These are phyloP conservation scores for Alectoris magna DNA, from an alignment of 2,797 vertebrate genomes.

Conservation along the genomic window DNA sequence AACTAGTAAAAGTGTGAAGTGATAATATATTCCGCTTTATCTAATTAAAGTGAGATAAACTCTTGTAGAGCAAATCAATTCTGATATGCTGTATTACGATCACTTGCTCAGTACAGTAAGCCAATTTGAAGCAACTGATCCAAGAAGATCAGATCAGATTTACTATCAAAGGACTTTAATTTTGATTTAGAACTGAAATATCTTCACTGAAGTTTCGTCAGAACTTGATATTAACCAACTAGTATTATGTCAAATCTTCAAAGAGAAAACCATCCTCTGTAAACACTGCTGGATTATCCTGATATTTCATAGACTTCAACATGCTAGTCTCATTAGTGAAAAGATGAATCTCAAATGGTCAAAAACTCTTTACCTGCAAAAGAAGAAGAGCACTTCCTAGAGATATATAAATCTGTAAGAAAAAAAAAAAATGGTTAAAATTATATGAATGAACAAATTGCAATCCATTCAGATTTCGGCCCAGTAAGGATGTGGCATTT, in stretches of 20 bases:
- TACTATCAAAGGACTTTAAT: constrained; percentile 42
- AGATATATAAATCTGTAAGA: background rate
- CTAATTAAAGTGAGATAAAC: constrained; percentile 48
- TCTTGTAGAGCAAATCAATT: constrained; percentile 33
- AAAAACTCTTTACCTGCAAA: background rate
- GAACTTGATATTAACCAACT: constrained; percentile 8
- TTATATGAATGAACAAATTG: background rate
- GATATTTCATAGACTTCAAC: constrained; percentile 42
- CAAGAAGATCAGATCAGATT: constrained; percentile 28
- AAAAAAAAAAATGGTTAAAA: background rate
- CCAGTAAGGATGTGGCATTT: background rate
- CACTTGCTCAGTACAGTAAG: constrained; percentile 23
- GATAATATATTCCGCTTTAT: constrained; percentile 21
- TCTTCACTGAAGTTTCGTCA: constrained; percentile 42
- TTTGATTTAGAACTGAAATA: constrained; percentile 40
- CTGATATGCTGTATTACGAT: background rate
- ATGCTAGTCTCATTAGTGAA: background rate
- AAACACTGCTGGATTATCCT: constrained; percentile 7
- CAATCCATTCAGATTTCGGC: background rate
- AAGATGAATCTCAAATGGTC: constrained; percentile 15
- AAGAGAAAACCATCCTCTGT: constrained; percentile 30
- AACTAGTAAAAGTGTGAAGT: constrained; percentile 24
- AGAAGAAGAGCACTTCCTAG: background rate
- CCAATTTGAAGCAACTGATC: constrained; percentile 19
- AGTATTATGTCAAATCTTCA: constrained; percentile 38